Evolutionary conservation across 2,888 invertebrate genomes (phyloP), one percentile per base, ranked within the genome.

Genomic region (Athetis lepigone): DNA sequence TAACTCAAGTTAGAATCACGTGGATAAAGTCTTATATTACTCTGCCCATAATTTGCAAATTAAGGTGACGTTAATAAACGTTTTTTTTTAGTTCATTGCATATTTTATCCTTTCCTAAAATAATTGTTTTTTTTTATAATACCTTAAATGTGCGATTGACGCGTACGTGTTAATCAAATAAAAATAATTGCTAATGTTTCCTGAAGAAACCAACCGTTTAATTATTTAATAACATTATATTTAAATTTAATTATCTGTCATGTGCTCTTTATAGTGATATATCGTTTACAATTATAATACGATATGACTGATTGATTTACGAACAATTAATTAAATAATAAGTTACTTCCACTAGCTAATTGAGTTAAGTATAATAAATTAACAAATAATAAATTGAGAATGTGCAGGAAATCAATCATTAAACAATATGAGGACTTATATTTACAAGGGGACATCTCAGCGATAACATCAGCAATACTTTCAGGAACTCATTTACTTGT

Each of bases 401-500:
- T n/a, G 7, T 25, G 45, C 18, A 5, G 5, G 19, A 16, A 62
- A 11, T 62, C 9, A 4, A 13, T 33, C 33, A 11, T 13, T 4
- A 4, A 33, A 13, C 33, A 33, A 13, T 33, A 13, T 33, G 11
- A 33, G 13, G 13, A 33, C 2, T 13, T 33, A 3, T 13, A 33
- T 13, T 1, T 2, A 13, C 33, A 13, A 3, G 11, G 2, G 13
- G 13, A 16, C n/a, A 16, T 6, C 9, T 18, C 23, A 40, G 55
- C 8, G 42, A 25, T 27, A 37, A 57, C 16, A 11, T 37, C n/a
- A 29, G 13, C 4, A 42, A 29, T 4, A 18, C 21, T 45, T 36
- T 72, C 55, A 45, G 68, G 37, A 47, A 64, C 49, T 40, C 36
- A 45, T 68, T 54, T 49, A 40, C 47, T 36, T 16, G 21, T 25